Percentiles rank a stretch among this genome's conserved stretches.
These are phyloP conservation scores for Lutjanus argentimaculatus DNA, from an alignment of 2,797 vertebrate genomes.

Conservation along the genomic window DNA sequence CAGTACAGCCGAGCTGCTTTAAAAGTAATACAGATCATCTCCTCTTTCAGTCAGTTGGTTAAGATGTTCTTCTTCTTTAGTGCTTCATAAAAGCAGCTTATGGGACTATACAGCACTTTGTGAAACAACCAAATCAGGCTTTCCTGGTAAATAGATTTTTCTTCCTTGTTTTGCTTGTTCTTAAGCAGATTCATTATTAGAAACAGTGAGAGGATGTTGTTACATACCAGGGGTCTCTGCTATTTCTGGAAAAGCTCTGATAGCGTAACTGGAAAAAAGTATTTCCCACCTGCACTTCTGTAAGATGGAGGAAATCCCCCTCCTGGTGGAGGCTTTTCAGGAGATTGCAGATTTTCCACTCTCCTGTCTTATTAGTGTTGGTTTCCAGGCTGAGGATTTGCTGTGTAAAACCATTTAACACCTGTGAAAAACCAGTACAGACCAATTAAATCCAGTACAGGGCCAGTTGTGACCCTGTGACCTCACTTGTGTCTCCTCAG, in stretches of 20 bases:
- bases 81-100: not conserved
- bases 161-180: not conserved
- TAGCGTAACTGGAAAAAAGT: not conserved
- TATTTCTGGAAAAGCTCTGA: conserved; percentile 3
- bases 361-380: conserved; percentile 9
- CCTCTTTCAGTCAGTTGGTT: not conserved
- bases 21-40: not conserved
- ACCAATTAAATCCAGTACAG: conserved; percentile 35
- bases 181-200: not conserved
- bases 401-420: not conserved
- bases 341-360: conserved; percentile 1
- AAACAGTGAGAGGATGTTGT: not conserved
- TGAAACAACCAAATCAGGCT: not conserved
- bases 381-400: conserved; percentile 28
- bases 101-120: not conserved
- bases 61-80: not conserved
- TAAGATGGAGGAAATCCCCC: not conserved
- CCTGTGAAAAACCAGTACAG: not conserved
- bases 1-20: rapidly evolving
- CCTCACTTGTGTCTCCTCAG: not conserved
- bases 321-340: not conserved
- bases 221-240: not conserved
- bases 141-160: not conserved
- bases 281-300: not conserved
- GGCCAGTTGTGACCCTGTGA: conserved; percentile 13